These are phyloP conservation scores for Prinia subflava DNA, from an alignment of 2,113 vertebrate species.

Conservation along the genomic window DNA sequence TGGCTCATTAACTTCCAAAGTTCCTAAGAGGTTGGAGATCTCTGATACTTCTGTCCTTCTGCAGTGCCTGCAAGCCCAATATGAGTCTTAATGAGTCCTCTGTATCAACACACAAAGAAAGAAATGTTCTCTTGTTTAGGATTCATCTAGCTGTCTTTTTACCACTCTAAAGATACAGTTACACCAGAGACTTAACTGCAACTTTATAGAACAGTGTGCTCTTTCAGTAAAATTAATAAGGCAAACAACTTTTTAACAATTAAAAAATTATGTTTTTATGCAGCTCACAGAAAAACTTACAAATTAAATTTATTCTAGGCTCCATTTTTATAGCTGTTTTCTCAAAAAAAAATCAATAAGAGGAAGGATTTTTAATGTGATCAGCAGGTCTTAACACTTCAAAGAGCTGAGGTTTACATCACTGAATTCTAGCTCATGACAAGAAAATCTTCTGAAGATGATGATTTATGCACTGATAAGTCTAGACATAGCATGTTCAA, in stretches of 20 bases:
- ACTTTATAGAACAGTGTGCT: background rate
- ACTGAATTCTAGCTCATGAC: background rate
- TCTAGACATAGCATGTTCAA: background rate
- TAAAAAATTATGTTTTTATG: background rate
- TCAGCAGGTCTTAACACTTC: background rate
- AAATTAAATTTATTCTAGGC: background rate
- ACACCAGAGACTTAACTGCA: background rate
- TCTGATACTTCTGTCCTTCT: conserved; percentile 26
- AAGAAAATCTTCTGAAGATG: background rate
- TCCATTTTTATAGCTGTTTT: background rate
- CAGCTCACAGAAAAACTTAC: background rate
- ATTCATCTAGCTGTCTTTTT: background rate
- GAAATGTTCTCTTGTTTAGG: background rate
- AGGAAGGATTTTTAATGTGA: background rate
- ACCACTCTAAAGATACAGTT: background rate
- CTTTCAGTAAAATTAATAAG: background rate
- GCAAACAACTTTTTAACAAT: background rate
- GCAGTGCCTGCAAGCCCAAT: background rate
- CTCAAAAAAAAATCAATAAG: background rate
- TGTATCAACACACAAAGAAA: background rate
- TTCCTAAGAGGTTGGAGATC: conserved; percentile 7
- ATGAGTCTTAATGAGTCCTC: conserved; percentile 30
- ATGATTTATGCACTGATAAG: background rate
- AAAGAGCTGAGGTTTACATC: background rate
- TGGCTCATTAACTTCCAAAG: conserved; percentile 47